Evolutionary conservation across 2,888 invertebrate genomes (phyloP).

Genomic region (Lithophane ornitopus): DNA sequence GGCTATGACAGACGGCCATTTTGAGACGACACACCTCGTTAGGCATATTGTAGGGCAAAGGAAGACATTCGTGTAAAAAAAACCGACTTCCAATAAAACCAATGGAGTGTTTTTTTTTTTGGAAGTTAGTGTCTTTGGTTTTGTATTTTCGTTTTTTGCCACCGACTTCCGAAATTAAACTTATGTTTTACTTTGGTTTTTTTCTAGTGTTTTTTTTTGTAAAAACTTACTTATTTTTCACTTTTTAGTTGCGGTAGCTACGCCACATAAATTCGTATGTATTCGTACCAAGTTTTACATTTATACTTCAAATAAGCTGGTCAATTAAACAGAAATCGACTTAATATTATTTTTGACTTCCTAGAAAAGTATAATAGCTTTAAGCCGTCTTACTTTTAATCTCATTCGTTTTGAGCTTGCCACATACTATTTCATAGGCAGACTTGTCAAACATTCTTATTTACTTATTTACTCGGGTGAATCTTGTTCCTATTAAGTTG

Average conservation of each 20-base stretch:
- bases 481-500: slow-evolving; percentile 7
- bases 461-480: neutral
- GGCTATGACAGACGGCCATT: slow-evolving; percentile 44
- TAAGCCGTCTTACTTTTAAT: neutral
- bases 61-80: slow-evolving; percentile 14
- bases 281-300: too few species aligned
- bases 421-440: too few species aligned
- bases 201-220: too few species aligned
- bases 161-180: too few species aligned
- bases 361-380: slow-evolving; percentile 11
- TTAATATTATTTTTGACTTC: neutral
- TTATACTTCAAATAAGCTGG: neutral
- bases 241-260: too few species aligned
- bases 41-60: slow-evolving; percentile 40
- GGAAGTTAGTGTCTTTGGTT: too few species aligned
- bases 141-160: too few species aligned
- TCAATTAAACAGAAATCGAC: neutral
- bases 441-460: neutral
- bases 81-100: too few species aligned
- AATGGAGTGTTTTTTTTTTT: too few species aligned
- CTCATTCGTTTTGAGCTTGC: neutral
- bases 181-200: too few species aligned
- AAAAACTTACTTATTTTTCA: too few species aligned
- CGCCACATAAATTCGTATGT: too few species aligned
- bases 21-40: slow-evolving; percentile 41